Percentiles rank a stretch among this genome's conserved stretches.
Evolutionary conservation across 2,797 vertebrate genomes (phyloP).

Genomic region (Sebastiscus albofasciatus): DNA sequence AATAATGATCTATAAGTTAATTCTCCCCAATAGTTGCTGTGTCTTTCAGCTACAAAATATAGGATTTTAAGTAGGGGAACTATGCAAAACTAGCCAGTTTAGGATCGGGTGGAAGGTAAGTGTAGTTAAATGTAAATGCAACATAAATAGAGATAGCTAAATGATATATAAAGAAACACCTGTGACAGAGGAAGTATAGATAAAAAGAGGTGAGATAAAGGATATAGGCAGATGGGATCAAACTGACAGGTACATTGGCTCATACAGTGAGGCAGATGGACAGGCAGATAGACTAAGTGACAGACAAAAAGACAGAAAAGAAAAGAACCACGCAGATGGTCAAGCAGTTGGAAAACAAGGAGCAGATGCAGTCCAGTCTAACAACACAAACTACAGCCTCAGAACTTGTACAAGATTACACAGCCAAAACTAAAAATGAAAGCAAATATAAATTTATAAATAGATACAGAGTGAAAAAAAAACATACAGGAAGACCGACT

Average conservation of each 20-base stretch:
- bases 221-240: slow-evolving; percentile 8
- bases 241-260: slow-evolving; percentile 24
- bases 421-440: neutral
- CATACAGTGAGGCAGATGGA: slow-evolving; percentile 24
- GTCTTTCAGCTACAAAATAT: neutral
- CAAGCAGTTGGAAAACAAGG: neutral
- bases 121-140: neutral
- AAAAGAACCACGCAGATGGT: slow-evolving; percentile 4
- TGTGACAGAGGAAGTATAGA: neutral
- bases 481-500: neutral
- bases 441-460: neutral
- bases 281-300: neutral
- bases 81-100: neutral
- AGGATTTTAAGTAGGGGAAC: neutral
- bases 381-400: neutral
- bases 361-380: slow-evolving; percentile 5
- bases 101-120: neutral
- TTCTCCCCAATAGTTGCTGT: neutral
- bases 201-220: slow-evolving; percentile 2
- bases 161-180: neutral
- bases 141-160: slow-evolving; percentile 1
- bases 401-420: neutral
- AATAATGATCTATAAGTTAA: neutral
- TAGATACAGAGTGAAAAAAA: neutral
- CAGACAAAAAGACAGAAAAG: neutral